Base-by-base conservation (phyloP, 1,140 invertebrate genomes). In the Temnothorax curvispinosus region DNA sequence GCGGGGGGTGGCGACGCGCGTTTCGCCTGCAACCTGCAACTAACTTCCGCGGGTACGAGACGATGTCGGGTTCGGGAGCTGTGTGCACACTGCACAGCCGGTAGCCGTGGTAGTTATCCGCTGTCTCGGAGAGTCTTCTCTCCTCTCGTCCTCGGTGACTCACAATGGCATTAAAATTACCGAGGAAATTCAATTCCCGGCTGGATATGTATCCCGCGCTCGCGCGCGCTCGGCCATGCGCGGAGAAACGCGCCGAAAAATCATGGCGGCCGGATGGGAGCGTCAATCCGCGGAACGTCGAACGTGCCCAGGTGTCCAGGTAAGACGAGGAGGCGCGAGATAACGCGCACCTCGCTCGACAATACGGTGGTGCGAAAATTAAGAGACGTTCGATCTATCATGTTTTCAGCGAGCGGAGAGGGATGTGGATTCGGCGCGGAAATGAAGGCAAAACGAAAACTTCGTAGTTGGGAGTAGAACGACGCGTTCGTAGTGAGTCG, bases 111-210 rank as follows among this genome's bases (percentile, higher is more conserved):
- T 93, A 93, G 93, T 93, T 92, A 92, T 86, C 91, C 91, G 93
- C 92, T 89, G 91, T 92, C 90, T 91, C 88, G 89, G 88, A 87
- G 88, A 67, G 27, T 87, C 50, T 62, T 67, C 41, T 47, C 44
- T 9, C 8, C 44, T 38, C 52, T 52, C 67, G 52, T 54, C 38
- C 87, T 87, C 52, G 50, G 85, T 72, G 62, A 75, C 72, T 92
- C 91, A 91, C 92, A 95, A 94, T 94, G 92, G 91, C 92, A 94
- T 94, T 94, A 94, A 94, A 94, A 94, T 95, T 95, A 94, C 90
- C 91, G 80, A 88, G 92, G 92, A 94, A 95, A 95, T 94, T 94
- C 90, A 94, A 94, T 95, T 94, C 92, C 91, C 92, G 89, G 93
- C 87, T 93, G 93, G 92, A 94, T 93, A 93, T 91, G 91, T 94